These are phyloP conservation scores for Apantesis nais DNA, from an alignment of 2,888 invertebrate species.

Conservation along the genomic window DNA sequence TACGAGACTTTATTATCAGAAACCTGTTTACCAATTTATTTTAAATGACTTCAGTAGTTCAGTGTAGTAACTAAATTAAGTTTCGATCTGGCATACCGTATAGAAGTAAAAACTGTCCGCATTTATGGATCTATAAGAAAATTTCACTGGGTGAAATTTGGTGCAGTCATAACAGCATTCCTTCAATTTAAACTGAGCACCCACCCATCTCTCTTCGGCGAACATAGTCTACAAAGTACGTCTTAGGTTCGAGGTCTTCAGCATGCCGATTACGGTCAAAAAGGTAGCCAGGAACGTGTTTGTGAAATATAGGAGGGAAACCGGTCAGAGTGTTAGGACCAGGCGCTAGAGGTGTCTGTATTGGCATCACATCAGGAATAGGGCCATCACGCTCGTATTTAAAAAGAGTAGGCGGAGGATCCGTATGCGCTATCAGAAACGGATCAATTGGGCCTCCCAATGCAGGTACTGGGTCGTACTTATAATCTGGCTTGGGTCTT, in stretches of 20 bases:
- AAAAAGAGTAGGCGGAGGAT: constrained; percentile 74
- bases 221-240: constrained; percentile 84
- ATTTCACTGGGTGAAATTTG: constrained; percentile 29
- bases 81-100: neutral
- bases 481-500: constrained; percentile 73
- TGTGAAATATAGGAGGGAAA: constrained; percentile 80
- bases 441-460: constrained; percentile 77
- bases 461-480: constrained; percentile 73
- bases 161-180: constrained; percentile 66
- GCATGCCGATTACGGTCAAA: constrained; percentile 77
- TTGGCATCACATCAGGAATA: constrained; percentile 71
- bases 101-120: neutral
- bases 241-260: constrained; percentile 80
- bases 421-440: constrained; percentile 64
- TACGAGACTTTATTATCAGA: too few species aligned
- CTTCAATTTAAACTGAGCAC: constrained; percentile 82
- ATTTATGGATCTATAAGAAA: neutral
- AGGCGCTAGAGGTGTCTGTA: constrained; percentile 66
- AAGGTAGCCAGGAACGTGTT: constrained; percentile 80
- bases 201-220: constrained; percentile 83
- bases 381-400: constrained; percentile 78
- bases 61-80: neutral
- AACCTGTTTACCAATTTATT: neutral
- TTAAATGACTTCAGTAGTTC: neutral
- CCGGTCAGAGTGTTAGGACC: constrained; percentile 79